These are phyloP conservation scores for Mizuhopecten yessoensis DNA, from an alignment of 1,140 invertebrate genomes.

Conservation along the genomic window DNA sequence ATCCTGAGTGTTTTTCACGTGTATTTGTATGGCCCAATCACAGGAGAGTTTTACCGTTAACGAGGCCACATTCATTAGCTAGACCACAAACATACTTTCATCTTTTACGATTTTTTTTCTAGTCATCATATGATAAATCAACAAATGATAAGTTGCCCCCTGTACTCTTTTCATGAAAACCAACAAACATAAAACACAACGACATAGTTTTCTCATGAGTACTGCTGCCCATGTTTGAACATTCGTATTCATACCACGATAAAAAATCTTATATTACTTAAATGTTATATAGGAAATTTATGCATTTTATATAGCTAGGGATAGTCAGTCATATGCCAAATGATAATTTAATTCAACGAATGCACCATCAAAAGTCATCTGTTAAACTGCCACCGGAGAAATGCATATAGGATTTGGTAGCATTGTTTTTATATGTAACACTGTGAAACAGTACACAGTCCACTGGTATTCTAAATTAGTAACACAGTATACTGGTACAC, in stretches of 20 bases:
- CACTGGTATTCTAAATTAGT: too few relatives aligned
- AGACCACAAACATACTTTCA: background rate
- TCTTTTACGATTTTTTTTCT: background rate
- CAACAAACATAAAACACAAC: background rate
- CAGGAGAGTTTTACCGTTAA: background rate
- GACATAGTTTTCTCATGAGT: slow-evolving; percentile 24
- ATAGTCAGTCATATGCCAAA: too few relatives aligned
- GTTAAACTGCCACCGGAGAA: too few relatives aligned
- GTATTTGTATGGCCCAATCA: slow-evolving; percentile 24
- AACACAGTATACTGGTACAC: too few relatives aligned
- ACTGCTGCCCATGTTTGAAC: slow-evolving; percentile 5
- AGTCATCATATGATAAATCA: background rate
- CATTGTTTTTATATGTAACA: too few relatives aligned
- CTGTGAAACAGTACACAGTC: too few relatives aligned
- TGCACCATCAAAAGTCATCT: too few relatives aligned
- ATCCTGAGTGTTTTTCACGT: background rate
- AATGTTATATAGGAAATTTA: too few relatives aligned
- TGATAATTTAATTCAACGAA: too few relatives aligned
- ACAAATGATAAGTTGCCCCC: slow-evolving; percentile 11
- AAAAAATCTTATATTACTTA: too few relatives aligned
- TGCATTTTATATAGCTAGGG: too few relatives aligned
- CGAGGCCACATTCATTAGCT: background rate
- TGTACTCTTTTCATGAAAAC: background rate
- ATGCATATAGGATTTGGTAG: too few relatives aligned
- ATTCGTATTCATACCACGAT: background rate